Conservation (phyloP, 2,797 vertebrate species). For the Enteromius fasciolatus region DNA sequence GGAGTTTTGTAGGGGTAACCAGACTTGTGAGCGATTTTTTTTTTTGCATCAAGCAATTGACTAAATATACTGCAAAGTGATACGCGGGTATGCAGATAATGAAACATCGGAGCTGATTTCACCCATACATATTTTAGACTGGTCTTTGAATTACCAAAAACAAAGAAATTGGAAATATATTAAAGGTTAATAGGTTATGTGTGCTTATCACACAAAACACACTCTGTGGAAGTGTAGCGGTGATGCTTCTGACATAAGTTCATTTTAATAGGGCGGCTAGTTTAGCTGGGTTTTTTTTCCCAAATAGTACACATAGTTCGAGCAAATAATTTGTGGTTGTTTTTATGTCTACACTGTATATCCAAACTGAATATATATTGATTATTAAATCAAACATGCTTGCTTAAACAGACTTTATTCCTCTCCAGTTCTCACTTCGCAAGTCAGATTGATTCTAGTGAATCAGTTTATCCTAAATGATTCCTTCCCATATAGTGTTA, state of each 20-base stretch:
- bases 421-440: background rate
- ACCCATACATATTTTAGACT: background rate
- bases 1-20: constrained; percentile 79
- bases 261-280: background rate
- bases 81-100: constrained; percentile 32
- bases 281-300: background rate
- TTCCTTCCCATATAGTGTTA: background rate
- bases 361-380: too few relatives aligned
- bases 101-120: constrained; percentile 43
- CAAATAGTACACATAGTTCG: background rate
- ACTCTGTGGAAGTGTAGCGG: background rate
- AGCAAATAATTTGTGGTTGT: background rate
- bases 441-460: background rate
- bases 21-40: constrained; percentile 66
- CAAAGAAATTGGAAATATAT: background rate
- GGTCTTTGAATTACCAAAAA: background rate
- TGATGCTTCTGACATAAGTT: background rate
- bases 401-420: background rate
- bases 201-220: background rate
- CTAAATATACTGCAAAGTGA: constrained; percentile 68
- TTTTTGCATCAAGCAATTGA: constrained; percentile 76
- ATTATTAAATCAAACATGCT: background rate
- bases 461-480: background rate
- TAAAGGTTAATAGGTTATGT: background rate
- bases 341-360: background rate